Evolutionary conservation across 2,888 invertebrate genomes (phyloP).

Genomic region (Noctua comes): DNA sequence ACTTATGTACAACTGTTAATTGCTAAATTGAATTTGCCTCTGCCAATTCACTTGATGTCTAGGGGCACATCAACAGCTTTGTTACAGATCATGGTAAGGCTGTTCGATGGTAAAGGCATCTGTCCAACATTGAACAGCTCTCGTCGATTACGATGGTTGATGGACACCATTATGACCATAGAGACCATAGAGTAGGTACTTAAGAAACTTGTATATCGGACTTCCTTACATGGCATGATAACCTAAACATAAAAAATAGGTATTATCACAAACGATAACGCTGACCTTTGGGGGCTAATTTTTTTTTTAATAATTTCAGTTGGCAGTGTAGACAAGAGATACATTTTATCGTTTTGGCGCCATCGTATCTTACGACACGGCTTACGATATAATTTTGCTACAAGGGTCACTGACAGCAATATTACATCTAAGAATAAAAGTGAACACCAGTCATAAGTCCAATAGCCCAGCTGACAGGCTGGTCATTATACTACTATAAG

Average conservation of each 20-base stretch:
- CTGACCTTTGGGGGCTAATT: constrained; percentile 5
- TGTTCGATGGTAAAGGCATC: background rate
- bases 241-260: background rate
- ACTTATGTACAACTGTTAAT: background rate
- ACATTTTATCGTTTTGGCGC: background rate
- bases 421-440: background rate
- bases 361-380: background rate
- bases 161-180: background rate
- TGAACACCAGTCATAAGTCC: background rate
- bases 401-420: background rate
- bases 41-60: background rate
- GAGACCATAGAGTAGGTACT: background rate
- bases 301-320: background rate
- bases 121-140: background rate
- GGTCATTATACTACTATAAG: too few species aligned
- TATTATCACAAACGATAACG: constrained; percentile 7
- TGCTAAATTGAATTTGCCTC: background rate
- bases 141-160: background rate
- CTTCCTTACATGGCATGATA: constrained; percentile 16
- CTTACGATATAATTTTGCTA: background rate
- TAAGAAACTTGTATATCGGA: background rate
- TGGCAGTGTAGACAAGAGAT: background rate
- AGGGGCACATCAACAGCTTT: background rate
- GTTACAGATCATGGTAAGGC: background rate
- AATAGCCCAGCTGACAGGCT: background rate